Conservation (phyloP, 1,140 invertebrate species). For the Pseudomyrmex concolor region DNA sequence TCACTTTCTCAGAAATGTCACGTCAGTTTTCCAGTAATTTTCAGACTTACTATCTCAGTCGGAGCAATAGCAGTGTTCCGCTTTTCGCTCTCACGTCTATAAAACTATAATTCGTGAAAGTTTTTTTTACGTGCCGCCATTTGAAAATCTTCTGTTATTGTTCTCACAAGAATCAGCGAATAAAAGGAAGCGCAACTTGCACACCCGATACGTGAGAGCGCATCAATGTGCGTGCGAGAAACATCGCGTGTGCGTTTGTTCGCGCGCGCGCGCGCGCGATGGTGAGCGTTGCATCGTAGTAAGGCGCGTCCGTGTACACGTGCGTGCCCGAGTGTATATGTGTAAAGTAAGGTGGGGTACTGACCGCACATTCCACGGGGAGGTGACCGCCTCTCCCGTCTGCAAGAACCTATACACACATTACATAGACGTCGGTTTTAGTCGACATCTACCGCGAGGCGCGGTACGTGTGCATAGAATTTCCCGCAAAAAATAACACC, state of each 20-base stretch:
- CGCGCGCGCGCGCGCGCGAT: background rate
- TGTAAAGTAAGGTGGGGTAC: constrained; percentile 73
- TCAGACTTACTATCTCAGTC: too few species aligned
- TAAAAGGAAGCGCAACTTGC: background rate
- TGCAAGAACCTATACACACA: constrained; percentile 62
- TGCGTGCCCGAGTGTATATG: constrained; percentile 31
- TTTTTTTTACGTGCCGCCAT: background rate
- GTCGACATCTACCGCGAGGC: constrained; percentile 43
- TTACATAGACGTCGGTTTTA: constrained; percentile 52
- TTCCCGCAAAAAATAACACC: constrained; percentile 25
- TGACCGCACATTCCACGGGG: constrained; percentile 80
- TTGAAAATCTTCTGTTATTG: background rate
- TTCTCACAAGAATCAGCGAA: background rate
- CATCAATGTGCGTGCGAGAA: constrained; percentile 37
- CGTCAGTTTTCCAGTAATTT: too few species aligned
- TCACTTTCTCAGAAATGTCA: too few species aligned
- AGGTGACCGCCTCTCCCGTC: constrained; percentile 76
- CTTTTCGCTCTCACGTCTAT: too few species aligned
- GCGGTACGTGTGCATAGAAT: constrained; percentile 52
- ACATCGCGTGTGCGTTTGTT: constrained; percentile 27
- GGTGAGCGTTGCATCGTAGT: background rate
- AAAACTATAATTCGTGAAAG: background rate
- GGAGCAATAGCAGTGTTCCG: too few species aligned
- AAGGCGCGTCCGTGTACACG: background rate
- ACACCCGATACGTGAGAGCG: constrained; percentile 26